Percentiles rank a stretch among this genome's conserved stretches.
Conservation (phyloP, 2,888 invertebrate species). For the Mesopsocus fuscifrons region DNA sequence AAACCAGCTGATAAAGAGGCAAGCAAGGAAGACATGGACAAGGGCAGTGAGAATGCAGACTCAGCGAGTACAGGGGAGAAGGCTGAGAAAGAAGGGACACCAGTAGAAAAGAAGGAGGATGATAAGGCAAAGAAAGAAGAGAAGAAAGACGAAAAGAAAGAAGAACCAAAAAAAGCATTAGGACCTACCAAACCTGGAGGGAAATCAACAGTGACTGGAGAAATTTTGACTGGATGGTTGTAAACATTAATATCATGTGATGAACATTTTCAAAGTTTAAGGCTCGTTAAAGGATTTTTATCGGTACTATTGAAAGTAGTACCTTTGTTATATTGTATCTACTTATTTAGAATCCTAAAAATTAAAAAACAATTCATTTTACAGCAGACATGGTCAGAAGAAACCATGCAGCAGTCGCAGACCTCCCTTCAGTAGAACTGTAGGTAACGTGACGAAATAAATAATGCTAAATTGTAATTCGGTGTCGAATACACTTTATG, state of each 20-base stretch:
- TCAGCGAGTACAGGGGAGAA: constrained; percentile 10
- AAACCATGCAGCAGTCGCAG: too few species aligned
- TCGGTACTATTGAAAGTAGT: too few species aligned
- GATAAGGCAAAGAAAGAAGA: constrained; percentile 3
- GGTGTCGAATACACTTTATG: too few species aligned
- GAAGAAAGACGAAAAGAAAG: constrained; percentile 16
- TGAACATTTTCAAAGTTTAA: too few species aligned
- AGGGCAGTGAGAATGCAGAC: constrained; percentile 12
- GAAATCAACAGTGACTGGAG: constrained; percentile 52
- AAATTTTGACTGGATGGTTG: constrained; percentile 54
- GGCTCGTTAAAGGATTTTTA: too few species aligned
- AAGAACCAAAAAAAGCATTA: constrained; percentile 24
- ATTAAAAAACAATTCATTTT: too few species aligned
- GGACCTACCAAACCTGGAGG: constrained; percentile 29
- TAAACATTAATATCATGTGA: constrained; percentile 24
- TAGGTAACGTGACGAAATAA: too few species aligned
- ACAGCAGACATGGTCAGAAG: too few species aligned
- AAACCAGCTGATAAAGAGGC: constrained; percentile 9
- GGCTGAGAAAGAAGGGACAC: constrained; percentile 10
- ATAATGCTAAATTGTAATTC: too few species aligned
- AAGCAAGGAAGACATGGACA: constrained; percentile 9
- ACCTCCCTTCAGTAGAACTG: too few species aligned
- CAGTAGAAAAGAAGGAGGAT: constrained; percentile 11
- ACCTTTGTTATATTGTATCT: too few species aligned
- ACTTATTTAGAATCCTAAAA: too few species aligned